phyloP scores from a whole-genome alignment of 2,888 invertebrate species.

The Cephonodes hylas region DNA sequence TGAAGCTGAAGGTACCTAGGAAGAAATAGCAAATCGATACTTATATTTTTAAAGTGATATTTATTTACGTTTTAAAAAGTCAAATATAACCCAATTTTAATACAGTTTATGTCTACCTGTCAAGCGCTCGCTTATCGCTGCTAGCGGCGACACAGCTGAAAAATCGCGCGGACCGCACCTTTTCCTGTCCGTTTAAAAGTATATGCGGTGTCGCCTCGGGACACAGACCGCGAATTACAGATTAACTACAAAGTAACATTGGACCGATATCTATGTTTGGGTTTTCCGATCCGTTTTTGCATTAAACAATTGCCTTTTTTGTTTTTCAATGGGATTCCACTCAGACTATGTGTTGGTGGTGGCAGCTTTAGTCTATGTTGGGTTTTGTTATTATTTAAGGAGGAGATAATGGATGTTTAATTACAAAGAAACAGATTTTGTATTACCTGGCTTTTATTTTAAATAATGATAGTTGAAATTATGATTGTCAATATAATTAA shows the following conservation, averaged over 20 bases:
- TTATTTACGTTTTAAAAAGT: too few relatives aligned
- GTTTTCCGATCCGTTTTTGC: not conserved
- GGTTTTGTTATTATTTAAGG: too few relatives aligned
- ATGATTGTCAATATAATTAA: too few relatives aligned
- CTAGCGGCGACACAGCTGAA: slow-evolving; percentile 21
- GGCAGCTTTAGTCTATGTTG: too few relatives aligned
- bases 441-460: too few relatives aligned
- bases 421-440: too few relatives aligned
- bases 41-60: too few relatives aligned
- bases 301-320: slow-evolving; percentile 7
- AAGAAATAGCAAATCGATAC: too few relatives aligned
- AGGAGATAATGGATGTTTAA: not conserved
- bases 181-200: slow-evolving; percentile 60
- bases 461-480: too few relatives aligned
- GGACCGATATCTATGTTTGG: slow-evolving; percentile 14
- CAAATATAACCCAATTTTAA: not conserved
- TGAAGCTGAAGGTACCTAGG: too few relatives aligned
- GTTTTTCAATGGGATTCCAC: not conserved
- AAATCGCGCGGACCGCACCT: slow-evolving; percentile 45
- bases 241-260: slow-evolving; percentile 53
- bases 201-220: slow-evolving; percentile 56
- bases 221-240: slow-evolving; percentile 60
- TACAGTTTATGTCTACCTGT: not conserved
- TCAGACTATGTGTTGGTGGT: not conserved
- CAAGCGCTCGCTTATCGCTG: not conserved